phyloP scores from a whole-genome alignment of 1,140 invertebrate genomes.

The Dreissena polymorpha region DNA sequence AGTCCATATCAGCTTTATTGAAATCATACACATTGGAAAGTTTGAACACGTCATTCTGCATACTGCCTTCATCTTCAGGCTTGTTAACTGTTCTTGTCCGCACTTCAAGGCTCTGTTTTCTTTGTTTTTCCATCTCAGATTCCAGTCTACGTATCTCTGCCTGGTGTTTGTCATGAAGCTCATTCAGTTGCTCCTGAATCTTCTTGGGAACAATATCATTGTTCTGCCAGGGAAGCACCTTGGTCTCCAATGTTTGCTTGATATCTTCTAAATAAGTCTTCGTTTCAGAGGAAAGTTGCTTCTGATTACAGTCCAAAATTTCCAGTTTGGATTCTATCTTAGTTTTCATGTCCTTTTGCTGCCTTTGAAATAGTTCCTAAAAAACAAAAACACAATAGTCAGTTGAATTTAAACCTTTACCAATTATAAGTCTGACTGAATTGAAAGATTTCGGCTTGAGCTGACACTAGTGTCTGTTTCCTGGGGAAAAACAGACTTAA shows the following conservation, averaged over 20 bases:
- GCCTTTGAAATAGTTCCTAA: not conserved
- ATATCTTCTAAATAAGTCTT: conserved; percentile 8
- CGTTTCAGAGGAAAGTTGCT: conserved; percentile 15
- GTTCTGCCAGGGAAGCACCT: conserved; percentile 39
- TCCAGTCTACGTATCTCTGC: conserved; percentile 40
- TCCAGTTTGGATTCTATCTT: conserved; percentile 10
- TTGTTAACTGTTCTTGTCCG: conserved; percentile 3
- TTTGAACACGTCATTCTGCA: not conserved
- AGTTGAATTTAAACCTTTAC: too few species aligned
- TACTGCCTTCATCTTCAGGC: not conserved
- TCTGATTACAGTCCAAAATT: not conserved
- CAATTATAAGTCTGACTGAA: too few species aligned
- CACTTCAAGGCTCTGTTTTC: conserved; percentile 2
- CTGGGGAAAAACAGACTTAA: too few species aligned
- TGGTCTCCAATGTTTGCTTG: not conserved
- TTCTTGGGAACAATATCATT: conserved; percentile 27
- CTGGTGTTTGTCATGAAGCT: conserved; percentile 40
- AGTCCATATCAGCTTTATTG: conserved; percentile 3
- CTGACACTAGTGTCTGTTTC: too few species aligned
- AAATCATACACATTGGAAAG: conserved; percentile 43
- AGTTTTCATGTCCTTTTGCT: conserved; percentile 1
- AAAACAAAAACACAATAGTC: too few species aligned
- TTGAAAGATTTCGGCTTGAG: too few species aligned
- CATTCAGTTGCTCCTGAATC: conserved; percentile 42
- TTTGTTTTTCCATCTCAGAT: conserved; percentile 38